Percentiles rank a stretch among this genome's conserved stretches.
Evolutionary conservation across 2,113 vertebrate species (phyloP).

Genomic region (Heteronetta atricapilla): DNA sequence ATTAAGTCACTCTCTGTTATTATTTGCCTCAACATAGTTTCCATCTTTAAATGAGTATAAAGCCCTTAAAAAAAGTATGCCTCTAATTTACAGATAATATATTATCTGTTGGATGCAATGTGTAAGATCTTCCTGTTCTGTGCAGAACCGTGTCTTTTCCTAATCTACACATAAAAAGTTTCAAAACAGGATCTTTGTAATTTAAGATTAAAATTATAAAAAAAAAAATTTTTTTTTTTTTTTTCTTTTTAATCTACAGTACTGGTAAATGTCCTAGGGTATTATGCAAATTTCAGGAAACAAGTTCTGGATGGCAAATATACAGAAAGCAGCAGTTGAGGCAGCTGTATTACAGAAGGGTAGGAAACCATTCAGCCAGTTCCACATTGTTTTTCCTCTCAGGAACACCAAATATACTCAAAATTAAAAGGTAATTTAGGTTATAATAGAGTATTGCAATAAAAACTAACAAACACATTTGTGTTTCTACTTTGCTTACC

Average conservation of each 20-base stretch:
- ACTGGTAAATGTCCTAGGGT: background rate
- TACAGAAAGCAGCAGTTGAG: background rate
- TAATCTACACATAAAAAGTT: background rate
- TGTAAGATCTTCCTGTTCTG: background rate
- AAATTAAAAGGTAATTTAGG: background rate
- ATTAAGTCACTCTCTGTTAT: background rate
- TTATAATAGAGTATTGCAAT: background rate
- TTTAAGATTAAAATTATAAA: background rate
- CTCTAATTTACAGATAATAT: background rate
- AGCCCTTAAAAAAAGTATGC: background rate
- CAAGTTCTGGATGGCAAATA: background rate
- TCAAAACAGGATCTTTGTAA: background rate
- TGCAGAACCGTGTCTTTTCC: background rate
- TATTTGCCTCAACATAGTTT: background rate
- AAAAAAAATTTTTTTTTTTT: background rate
- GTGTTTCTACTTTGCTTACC: background rate
- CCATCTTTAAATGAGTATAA: background rate
- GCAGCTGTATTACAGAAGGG: background rate
- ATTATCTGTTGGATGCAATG: background rate
- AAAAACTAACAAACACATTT: background rate
- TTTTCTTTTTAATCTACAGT: background rate
- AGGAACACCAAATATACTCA: background rate
- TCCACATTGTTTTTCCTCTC: background rate
- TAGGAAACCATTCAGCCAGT: background rate
- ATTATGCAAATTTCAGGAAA: background rate